A percentile compares a stretch with the other conserved stretches of the same genome.
These are phyloP conservation scores for Tupaia chinensis DNA, from an alignment of 2,113 vertebrate species.

Conservation along the genomic window DNA sequence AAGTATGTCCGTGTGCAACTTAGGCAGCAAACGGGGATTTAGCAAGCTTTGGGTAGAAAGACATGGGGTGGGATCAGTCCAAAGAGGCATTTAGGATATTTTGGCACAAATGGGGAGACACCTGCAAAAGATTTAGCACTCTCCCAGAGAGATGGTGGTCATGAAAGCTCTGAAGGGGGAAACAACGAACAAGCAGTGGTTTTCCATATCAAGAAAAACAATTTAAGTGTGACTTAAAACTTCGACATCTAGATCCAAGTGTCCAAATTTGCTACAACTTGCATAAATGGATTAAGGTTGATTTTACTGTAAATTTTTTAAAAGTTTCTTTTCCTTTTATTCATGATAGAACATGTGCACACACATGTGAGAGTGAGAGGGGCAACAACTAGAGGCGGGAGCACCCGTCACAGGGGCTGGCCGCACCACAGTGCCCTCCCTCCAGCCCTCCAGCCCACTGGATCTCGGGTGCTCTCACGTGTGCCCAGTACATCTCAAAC, in stretches of 20 bases:
- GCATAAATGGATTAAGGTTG: neutral
- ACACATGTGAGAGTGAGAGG: no score
- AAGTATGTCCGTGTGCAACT: neutral
- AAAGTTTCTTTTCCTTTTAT: no score
- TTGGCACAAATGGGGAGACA: neutral
- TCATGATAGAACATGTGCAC: no score
- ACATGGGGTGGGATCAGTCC: neutral
- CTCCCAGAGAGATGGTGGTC: neutral
- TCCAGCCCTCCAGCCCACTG: no score
- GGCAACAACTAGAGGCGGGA: no score
- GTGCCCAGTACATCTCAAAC: no score
- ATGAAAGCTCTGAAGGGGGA: neutral
- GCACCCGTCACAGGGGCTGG: no score
- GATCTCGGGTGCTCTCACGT: no score
- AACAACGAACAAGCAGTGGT: neutral
- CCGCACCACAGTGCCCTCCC: no score
- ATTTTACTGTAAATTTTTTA: neutral
- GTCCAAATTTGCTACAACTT: neutral
- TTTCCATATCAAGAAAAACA: neutral
- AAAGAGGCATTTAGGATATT: neutral
- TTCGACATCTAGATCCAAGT: neutral
- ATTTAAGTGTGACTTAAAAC: constrained; percentile 19
- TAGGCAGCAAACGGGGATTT: neutral
- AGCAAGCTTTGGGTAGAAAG: neutral
- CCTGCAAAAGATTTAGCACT: neutral